Percentiles rank a stretch among this genome's conserved stretches.
Conservation (phyloP, 2,888 invertebrate species). For the Poecilus cupreus region DNA sequence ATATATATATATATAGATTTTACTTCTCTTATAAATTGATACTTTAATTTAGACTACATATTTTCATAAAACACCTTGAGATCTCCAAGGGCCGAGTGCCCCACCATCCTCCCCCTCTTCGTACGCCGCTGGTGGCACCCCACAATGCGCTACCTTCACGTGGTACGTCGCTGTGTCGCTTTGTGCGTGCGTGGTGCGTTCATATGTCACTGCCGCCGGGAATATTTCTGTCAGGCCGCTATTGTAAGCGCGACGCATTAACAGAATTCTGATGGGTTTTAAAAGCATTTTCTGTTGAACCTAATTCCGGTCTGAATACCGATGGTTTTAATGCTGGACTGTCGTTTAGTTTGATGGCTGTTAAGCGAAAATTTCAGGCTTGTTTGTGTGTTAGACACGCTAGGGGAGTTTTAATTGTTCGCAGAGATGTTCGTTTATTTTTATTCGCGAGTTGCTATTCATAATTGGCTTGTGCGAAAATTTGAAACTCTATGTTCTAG, state of each 20-base stretch:
- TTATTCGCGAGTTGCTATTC: not conserved
- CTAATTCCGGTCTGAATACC: conserved; percentile 33
- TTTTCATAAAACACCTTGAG: too few species aligned
- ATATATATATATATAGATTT: too few species aligned
- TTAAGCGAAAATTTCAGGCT: not conserved
- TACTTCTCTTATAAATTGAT: too few species aligned
- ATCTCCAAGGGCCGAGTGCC: too few species aligned
- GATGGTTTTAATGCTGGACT: conserved; percentile 2
- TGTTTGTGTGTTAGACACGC: not conserved
- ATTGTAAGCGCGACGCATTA: conserved; percentile 32
- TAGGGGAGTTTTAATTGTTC: not conserved
- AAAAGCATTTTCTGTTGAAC: conserved; percentile 49
- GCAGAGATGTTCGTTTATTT: not conserved
- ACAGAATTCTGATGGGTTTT: conserved; percentile 47
- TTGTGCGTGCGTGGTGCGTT: conserved; percentile 30
- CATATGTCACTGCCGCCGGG: conserved; percentile 24
- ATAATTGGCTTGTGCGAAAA: too few species aligned
- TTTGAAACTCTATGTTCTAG: too few species aligned
- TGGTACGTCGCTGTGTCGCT: not conserved
- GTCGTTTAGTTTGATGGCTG: not conserved
- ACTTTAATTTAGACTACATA: too few species aligned
- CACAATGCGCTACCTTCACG: not conserved
- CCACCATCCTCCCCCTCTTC: too few species aligned
- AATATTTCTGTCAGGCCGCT: conserved; percentile 20
- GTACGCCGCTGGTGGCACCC: too few species aligned